Conservation (phyloP, 2,888 invertebrate genomes). For the Trissolcus brochymenae region DNA sequence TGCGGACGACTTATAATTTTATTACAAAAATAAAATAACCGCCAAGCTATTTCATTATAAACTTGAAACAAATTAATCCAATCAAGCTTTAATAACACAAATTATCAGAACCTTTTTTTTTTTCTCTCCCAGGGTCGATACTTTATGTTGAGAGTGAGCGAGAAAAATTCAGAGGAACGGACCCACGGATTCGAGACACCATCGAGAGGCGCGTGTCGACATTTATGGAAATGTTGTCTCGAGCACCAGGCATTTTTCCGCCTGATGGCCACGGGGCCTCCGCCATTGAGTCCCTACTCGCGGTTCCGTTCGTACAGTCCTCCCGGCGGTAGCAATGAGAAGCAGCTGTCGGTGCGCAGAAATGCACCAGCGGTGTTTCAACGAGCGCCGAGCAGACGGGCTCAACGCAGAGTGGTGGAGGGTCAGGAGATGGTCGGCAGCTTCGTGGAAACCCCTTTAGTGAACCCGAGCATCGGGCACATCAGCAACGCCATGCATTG, state of each 20-base stretch:
- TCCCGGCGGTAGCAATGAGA: constrained; percentile 69
- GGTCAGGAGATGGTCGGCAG: constrained; percentile 77
- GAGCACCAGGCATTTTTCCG: constrained; percentile 97
- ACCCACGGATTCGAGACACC: constrained; percentile 98
- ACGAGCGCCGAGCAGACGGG: constrained; percentile 86
- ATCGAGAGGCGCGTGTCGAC: constrained; percentile 93
- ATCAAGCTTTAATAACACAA: not conserved
- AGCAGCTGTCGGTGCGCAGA: constrained; percentile 75
- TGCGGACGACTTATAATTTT: not conserved
- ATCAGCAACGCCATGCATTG: constrained; percentile 61
- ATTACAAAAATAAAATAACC: not conserved
- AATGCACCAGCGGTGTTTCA: constrained; percentile 85
- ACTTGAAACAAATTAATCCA: not conserved
- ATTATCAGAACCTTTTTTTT: not conserved
- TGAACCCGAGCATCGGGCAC: constrained; percentile 61
- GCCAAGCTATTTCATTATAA: not conserved
- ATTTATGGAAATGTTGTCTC: constrained; percentile 96
- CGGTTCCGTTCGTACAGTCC: constrained; percentile 75
- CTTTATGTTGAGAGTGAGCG: constrained; percentile 96
- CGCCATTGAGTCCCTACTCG: constrained; percentile 74
- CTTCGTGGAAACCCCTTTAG: constrained; percentile 68
- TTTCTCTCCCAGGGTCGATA: constrained; percentile 83
- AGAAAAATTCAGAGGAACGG: constrained; percentile 97
- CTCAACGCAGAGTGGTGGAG: constrained; percentile 83
- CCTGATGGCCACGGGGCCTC: constrained; percentile 83